Evolutionary conservation across 2,888 invertebrate species (phyloP), one percentile per base, ranked within the genome.

Genomic region (Synergus umbraculus): DNA sequence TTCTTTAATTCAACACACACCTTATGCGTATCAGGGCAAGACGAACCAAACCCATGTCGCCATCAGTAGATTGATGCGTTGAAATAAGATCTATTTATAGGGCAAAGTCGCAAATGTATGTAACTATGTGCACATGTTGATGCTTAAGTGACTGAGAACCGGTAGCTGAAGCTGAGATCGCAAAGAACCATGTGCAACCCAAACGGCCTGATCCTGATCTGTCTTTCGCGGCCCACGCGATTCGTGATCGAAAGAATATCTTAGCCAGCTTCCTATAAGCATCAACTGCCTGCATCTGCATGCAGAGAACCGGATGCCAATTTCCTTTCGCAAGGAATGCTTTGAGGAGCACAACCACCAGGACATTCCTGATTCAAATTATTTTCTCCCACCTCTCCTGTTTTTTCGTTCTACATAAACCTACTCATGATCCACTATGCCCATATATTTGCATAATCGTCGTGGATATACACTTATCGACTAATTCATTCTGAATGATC

Each of bases 161-260:
- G 83, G 81, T 83, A 79, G 79, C 81, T 66, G 81, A 81, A 79
- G 41, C n/a, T 9, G 73, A 60, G 63, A 69, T 60, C 63, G 54
- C 63, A 46, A 37, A 12, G 29, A 63, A 73, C 78, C 73, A 73
- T 73, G 79, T 76, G 76, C 63, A 63, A 63, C 12, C 76, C 80
- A 76, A 81, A 83, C 77, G 76, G 78, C 78, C 76, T 65, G 79
- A 80, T 83, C 44, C 76, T 76, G 81, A 77, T 78, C 69, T 79
- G 37, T 78, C 79, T 73, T 82, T 79, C 79, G 46, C 79, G 77
- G 77, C 79, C 82, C 80, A 80, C 82, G 84, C 82, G 84, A 86
- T 84, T 85, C 84, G 79, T 85, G 84, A 87, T 87, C 86, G 83
- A 83, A 82, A 73, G 82, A 18, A 84, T 84, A 85, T 76, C 80